Evolutionary conservation across 2,888 invertebrate genomes (phyloP).

Genomic region (Dryocosmus kuriphilus): DNA sequence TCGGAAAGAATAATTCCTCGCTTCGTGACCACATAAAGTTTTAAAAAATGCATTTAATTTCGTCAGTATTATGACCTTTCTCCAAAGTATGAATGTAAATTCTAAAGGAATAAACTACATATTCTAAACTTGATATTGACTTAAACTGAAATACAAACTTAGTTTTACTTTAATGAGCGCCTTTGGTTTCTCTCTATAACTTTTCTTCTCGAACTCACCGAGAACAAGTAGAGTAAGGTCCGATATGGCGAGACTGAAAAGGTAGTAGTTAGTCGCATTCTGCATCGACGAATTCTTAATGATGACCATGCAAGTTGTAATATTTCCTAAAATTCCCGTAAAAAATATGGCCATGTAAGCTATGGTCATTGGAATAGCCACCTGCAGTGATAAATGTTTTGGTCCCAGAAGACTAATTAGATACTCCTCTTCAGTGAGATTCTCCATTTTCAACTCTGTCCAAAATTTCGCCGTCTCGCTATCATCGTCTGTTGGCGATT

Average conservation of each 20-base stretch:
- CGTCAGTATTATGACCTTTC: no score
- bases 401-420: constrained; percentile 75
- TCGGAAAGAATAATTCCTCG: no score
- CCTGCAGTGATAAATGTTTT: constrained; percentile 73
- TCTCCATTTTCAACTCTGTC: constrained; percentile 61
- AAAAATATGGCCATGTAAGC: constrained; percentile 88
- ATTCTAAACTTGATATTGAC: no score
- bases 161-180: neutral
- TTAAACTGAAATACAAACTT: neutral
- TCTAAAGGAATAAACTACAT: no score
- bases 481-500: constrained; percentile 50
- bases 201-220: constrained; percentile 82
- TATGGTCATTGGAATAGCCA: constrained; percentile 81
- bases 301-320: constrained; percentile 91
- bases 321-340: constrained; percentile 90
- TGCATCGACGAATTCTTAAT: constrained; percentile 89
- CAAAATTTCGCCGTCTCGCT: constrained; percentile 62
- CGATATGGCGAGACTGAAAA: no score
- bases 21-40: no score
- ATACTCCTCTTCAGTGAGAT: constrained; percentile 75
- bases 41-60: no score
- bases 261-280: constrained; percentile 94
- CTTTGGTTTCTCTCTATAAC: neutral
- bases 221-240: constrained; percentile 89
- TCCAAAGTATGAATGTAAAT: no score